A percentile compares a stretch with the other conserved stretches of the same genome.
Conservation (phyloP, 2,888 invertebrate species). For the Drosophila borealis region DNA sequence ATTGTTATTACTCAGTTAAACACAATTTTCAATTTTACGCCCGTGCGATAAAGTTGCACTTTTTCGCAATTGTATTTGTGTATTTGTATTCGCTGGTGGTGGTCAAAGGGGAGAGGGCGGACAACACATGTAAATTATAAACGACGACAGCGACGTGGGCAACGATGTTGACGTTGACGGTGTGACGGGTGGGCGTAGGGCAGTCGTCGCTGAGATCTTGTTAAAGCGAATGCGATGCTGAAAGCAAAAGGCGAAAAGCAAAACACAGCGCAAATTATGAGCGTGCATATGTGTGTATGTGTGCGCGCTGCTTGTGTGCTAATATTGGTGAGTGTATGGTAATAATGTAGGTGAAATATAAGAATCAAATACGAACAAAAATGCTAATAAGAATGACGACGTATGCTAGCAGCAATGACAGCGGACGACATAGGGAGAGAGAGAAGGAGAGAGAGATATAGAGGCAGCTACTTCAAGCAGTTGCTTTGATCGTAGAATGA, state of each 20-base stretch:
- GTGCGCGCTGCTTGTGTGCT: slow-evolving; percentile 18
- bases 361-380: slow-evolving; percentile 63
- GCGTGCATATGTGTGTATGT: slow-evolving; percentile 24
- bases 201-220: slow-evolving; percentile 63
- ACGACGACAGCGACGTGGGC: slow-evolving; percentile 39
- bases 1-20: slow-evolving; percentile 36
- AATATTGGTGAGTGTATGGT: slow-evolving; percentile 43
- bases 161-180: slow-evolving; percentile 28
- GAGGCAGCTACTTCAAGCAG: slow-evolving; percentile 28
- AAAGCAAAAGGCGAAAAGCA: slow-evolving; percentile 61
- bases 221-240: slow-evolving; percentile 59
- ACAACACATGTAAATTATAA: slow-evolving; percentile 67
- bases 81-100: slow-evolving; percentile 18
- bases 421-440: slow-evolving; percentile 28
- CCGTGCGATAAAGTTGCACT: slow-evolving; percentile 42
- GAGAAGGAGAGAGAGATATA: slow-evolving; percentile 10
- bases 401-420: slow-evolving; percentile 46
- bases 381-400: slow-evolving; percentile 67
- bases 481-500: slow-evolving; percentile 56
- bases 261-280: slow-evolving; percentile 62
- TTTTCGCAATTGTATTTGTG: slow-evolving; percentile 18
- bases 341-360: slow-evolving; percentile 69
- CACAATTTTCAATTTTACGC: slow-evolving; percentile 41
- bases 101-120: slow-evolving; percentile 47
- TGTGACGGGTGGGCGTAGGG: slow-evolving; percentile 55